Base-by-base conservation (phyloP, 1,140 invertebrate genomes). In the Pectinophora gossypiella region DNA sequence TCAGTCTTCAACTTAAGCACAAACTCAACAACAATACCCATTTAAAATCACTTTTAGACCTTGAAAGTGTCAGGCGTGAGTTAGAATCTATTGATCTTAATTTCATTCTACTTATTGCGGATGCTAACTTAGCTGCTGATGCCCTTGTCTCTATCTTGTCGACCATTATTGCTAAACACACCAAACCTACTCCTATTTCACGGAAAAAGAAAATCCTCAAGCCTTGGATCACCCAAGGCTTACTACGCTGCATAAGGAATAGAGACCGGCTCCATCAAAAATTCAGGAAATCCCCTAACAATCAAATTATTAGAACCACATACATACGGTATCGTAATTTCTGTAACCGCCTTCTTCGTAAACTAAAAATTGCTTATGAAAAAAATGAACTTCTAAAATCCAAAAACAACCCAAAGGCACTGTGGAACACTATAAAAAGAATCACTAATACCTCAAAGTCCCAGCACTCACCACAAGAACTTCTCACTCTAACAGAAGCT, bases 221-320 rank as follows among this genome's bases (percentile, higher is more conserved):
- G 19, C 40, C 49, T 1, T 51, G 49, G 49, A 51, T 51, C 7
- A 42, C 49, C 3, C 3, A 15, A 9, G 49, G 38, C 23, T 5
- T 6, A n/a, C n/a, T n/a, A n/a, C n/a, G n/a, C n/a, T n/a, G n/a
- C n/a, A n/a, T n/a, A n/a, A n/a, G n/a, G n/a, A 27, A 27, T 27
- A 27, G 23, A 27, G 23, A 27, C 12, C 42, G 23, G n/a, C 36
- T 38, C 1, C 13, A 43, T 16, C n/a, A 18, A 16, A 42, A 40
- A 51, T 27, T 6, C 23, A 27, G 12, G 12, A 12, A 5, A 5
- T 27, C 23, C 7, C 49, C 49, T 15, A 12, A 15, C 13, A 51
- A 51, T 43, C 3, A 7, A 3, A 13, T 43, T 5, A 1, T 43
- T 13, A 43, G 23, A 51, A 23, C 23, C 10, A 43, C 20, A 5